These are phyloP conservation scores for Aramus guarauna DNA, from an alignment of 2,113 vertebrate species.

Conservation along the genomic window DNA sequence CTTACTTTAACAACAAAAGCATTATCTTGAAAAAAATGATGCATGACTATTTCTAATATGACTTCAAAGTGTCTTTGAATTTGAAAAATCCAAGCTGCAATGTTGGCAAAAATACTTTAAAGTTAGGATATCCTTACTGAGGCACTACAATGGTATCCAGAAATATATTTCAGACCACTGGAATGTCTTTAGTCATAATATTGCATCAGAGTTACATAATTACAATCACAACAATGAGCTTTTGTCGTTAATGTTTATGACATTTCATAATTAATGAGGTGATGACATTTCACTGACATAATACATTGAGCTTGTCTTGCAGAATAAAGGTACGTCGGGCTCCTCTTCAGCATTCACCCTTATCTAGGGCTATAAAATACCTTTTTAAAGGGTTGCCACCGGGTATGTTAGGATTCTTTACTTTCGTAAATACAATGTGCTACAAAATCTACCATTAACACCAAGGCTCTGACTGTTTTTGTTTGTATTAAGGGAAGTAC, in stretches of 20 bases:
- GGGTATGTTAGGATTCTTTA: neutral
- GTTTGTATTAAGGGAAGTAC: constrained; percentile 8
- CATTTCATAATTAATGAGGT: neutral
- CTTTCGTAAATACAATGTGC: neutral
- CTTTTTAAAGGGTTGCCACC: neutral
- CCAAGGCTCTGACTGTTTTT: neutral
- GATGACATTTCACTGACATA: constrained; percentile 34
- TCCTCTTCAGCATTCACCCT: neutral
- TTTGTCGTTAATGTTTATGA: constrained; percentile 23
- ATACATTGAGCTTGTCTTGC: neutral
- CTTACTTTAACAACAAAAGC: constrained; percentile 26
- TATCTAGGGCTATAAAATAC: neutral
- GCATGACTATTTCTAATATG: neutral
- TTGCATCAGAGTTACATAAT: constrained; percentile 55
- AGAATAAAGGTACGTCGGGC: neutral
- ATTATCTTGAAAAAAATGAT: neutral
- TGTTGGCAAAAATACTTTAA: constrained; percentile 25
- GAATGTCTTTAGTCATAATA: constrained; percentile 37
- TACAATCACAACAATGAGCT: constrained; percentile 19
- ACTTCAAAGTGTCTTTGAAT: constrained; percentile 29
- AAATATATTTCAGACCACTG: constrained; percentile 20
- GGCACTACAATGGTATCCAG: constrained; percentile 24
- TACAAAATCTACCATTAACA: neutral
- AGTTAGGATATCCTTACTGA: neutral
- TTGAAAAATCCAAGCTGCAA: neutral